Base-by-base conservation (phyloP, 2,797 vertebrate species). In the Benthosema pterotum region DNA sequence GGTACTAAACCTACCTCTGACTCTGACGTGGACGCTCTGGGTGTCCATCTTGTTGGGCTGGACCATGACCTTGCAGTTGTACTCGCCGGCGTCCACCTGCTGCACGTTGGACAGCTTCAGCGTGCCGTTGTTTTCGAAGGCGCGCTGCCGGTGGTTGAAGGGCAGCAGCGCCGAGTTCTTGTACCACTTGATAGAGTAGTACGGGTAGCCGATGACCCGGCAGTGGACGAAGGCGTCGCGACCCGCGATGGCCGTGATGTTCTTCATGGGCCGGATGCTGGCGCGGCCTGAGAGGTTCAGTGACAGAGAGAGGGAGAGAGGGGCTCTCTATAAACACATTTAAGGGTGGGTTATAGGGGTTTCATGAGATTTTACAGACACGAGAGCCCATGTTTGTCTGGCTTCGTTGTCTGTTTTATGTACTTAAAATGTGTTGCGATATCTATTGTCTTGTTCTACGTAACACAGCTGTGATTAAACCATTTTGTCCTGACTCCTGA, bases 151-250 rank as follows among this genome's bases (percentile, higher is more conserved):
- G 70, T 99, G 98, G 88, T 99, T 99, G 74, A 98, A 99, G 0
- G 98, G 98, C 17, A 99, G 92, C 80, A 99, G 90, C 0, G 96
- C 96, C 0, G 96, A 97, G 83, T 99, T 97, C 91, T 99, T 99
- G 88, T 97, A 99, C 98, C 98, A 99, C 80, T 99, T 99, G 84
- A 99, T 99, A 85, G 97, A 99, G 88, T 99, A 99, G 72, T 99
- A 99, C 0, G 98, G 98, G 67, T 99, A 99, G 65, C 98, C 98
- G 11, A 99, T 99, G 63, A 99, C 97, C 0, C 97, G 95, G 56
- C 98, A 99, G 90, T 99, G 97, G 64, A 99, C 96, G 51, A 96
- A 99, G 0, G 95, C 97, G 64, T 99, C 97, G 62, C 97, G 92
- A 14, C 97, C 98, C 0, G 95, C 97, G 51, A 99, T 97, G 5